These are phyloP conservation scores for Drosophila guanche DNA, from an alignment of 1,140 invertebrate genomes.

Conservation along the genomic window DNA sequence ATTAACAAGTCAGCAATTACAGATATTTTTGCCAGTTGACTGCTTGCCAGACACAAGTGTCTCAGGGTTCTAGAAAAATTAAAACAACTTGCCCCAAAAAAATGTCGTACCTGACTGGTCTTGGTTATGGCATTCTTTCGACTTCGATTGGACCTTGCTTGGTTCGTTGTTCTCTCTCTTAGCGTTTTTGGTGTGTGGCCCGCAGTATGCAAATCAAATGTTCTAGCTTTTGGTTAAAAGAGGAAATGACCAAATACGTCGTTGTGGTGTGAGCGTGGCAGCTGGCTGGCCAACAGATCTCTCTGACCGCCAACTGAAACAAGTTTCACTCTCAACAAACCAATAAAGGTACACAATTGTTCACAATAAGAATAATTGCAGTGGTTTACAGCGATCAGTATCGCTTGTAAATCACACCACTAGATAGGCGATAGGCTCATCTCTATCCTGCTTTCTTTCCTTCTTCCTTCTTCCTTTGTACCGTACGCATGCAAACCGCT, in stretches of 20 bases:
- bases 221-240: slow-evolving; percentile 58
- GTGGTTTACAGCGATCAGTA: too few relatives aligned
- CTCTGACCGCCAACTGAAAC: slow-evolving; percentile 35
- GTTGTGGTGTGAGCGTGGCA: slow-evolving; percentile 24
- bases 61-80: background rate
- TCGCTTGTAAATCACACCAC: too few relatives aligned
- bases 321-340: slow-evolving; percentile 34
- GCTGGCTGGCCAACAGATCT: slow-evolving; percentile 22
- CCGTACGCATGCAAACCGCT: too few relatives aligned
- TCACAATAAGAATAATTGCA: too few relatives aligned
- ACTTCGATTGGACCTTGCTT: slow-evolving; percentile 41
- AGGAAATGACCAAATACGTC: slow-evolving; percentile 75
- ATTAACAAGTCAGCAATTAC: too few relatives aligned
- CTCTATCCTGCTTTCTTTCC: too few relatives aligned
- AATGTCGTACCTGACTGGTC: too few relatives aligned
- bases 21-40: too few relatives aligned
- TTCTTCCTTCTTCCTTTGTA: too few relatives aligned
- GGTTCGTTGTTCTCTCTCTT: slow-evolving; percentile 6
- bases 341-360: slow-evolving; percentile 7
- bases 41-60: background rate
- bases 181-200: background rate
- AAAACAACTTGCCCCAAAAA: too few relatives aligned
- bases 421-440: too few relatives aligned
- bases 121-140: slow-evolving; percentile 61
- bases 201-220: slow-evolving; percentile 70